A percentile compares a stretch with the other conserved stretches of the same genome.
Evolutionary conservation across 1,140 invertebrate species (phyloP).

Genomic region (Carcinoscorpius rotundicauda): DNA sequence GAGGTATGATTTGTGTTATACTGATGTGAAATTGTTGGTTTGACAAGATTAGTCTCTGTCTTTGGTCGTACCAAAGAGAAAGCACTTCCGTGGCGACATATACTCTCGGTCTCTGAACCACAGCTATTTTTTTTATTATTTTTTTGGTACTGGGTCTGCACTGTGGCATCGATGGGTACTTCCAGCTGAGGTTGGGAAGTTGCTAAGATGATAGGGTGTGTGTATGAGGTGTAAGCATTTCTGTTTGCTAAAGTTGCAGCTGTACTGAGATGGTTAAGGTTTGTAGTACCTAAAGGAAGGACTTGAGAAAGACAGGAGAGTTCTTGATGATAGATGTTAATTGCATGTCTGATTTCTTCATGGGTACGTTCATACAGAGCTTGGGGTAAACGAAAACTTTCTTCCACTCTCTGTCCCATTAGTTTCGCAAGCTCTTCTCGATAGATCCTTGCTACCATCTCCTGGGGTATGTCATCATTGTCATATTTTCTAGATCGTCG

Average conservation of each 20-base stretch:
- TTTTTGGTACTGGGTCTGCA: background rate
- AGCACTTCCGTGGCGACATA: constrained; percentile 59
- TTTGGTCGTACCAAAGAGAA: constrained; percentile 71
- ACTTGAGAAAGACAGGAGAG: constrained; percentile 57
- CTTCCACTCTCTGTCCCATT: constrained; percentile 46
- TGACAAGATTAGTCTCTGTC: constrained; percentile 41
- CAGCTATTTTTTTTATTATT: constrained; percentile 5
- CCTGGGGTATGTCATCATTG: constrained; percentile 89
- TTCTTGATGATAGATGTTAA: constrained; percentile 85
- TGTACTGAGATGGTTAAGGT: too few relatives aligned
- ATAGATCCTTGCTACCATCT: constrained; percentile 92
- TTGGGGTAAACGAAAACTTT: constrained; percentile 22
- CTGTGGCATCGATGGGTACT: constrained; percentile 14
- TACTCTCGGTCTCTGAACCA: constrained; percentile 2
- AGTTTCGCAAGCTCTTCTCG: constrained; percentile 90
- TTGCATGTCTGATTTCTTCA: constrained; percentile 73
- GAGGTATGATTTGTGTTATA: too few relatives aligned
- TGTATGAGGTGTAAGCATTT: too few relatives aligned
- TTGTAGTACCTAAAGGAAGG: constrained; percentile 4
- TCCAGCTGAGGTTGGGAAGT: constrained; percentile 2
- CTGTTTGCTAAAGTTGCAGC: too few relatives aligned
- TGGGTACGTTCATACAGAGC: constrained; percentile 50
- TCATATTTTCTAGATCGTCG: constrained; percentile 36
- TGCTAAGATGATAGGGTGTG: too few relatives aligned
- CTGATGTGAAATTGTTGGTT: too few relatives aligned